These are phyloP conservation scores for Noctuana brunneofusca DNA, from an alignment of 2,888 invertebrate species.

Conservation along the genomic window DNA sequence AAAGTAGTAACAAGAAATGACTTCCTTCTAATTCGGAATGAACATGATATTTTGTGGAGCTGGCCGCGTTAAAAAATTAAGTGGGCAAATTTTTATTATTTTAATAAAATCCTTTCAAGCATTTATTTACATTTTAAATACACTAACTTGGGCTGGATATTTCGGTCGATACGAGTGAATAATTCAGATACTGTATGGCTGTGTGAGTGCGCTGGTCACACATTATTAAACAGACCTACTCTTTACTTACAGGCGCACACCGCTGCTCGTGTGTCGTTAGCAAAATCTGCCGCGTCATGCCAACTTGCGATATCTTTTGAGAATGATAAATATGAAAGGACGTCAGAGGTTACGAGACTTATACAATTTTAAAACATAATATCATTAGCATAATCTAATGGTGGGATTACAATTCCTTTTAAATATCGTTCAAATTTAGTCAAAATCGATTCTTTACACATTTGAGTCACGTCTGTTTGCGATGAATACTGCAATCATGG, in stretches of 20 bases:
- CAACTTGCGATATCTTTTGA: slow-evolving; percentile 30
- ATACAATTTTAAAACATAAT: slow-evolving; percentile 11
- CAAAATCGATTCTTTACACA: background rate
- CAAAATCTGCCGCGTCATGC: slow-evolving; percentile 39
- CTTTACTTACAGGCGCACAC: background rate
- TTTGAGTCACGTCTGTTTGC: too few species aligned
- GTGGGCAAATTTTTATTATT: too few species aligned
- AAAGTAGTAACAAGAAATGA: background rate
- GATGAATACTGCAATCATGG: too few species aligned
- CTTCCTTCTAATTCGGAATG: background rate
- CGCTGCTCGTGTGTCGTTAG: slow-evolving; percentile 8
- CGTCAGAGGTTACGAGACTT: slow-evolving; percentile 22
- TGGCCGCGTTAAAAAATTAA: too few species aligned
- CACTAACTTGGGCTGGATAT: background rate
- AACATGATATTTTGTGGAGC: too few species aligned
- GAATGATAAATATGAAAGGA: slow-evolving; percentile 21
- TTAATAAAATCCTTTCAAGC: too few species aligned
- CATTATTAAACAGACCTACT: background rate
- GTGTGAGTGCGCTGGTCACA: background rate
- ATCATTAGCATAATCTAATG: slow-evolving; percentile 1
- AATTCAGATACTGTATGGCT: background rate
- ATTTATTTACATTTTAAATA: background rate
- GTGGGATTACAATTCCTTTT: background rate
- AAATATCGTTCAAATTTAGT: background rate
- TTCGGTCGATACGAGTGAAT: background rate